Conservation (phyloP, 2,888 invertebrate species). For the Drosophila aldrichi region DNA sequence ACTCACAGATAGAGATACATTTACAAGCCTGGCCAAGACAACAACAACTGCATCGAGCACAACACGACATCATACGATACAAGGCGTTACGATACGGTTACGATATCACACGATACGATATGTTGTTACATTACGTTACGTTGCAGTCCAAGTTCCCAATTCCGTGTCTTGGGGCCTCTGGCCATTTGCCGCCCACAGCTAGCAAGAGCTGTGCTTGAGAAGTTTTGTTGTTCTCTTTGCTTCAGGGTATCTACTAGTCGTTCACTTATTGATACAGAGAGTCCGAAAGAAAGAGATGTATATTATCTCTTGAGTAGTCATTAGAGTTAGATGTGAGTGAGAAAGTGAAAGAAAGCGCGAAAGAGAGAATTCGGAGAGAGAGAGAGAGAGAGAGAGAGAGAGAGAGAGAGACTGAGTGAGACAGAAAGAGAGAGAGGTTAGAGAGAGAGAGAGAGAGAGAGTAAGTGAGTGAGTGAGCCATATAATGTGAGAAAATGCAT, state of each 20-base stretch:
- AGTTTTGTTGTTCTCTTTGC: background rate
- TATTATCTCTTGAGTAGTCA: too few relatives aligned
- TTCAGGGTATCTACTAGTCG: background rate
- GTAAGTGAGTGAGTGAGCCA: too few relatives aligned
- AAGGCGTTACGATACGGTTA: conserved; percentile 21
- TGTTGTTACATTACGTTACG: conserved; percentile 22
- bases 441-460: too few relatives aligned
- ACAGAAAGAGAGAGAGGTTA: too few relatives aligned
- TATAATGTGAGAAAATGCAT: too few relatives aligned
- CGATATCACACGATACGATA: conserved; percentile 33
- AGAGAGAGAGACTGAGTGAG: too few relatives aligned
- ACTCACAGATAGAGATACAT: conserved; percentile 5
- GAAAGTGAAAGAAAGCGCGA: too few relatives aligned
- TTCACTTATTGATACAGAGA: background rate
- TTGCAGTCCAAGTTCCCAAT: conserved; percentile 12
- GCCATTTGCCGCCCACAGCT: conserved; percentile 1
- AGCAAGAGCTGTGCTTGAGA: background rate
- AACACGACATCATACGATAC: conserved; percentile 44
- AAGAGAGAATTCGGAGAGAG: too few relatives aligned
- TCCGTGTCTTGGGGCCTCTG: conserved; percentile 22
- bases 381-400: too few relatives aligned
- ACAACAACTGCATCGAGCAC: conserved; percentile 12
- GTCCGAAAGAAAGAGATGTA: too few relatives aligned
- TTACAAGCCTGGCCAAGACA: conserved; percentile 26
- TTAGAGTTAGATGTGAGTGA: background rate